Conservation (phyloP, 2,888 invertebrate species). For the Heliconius aoede region DNA sequence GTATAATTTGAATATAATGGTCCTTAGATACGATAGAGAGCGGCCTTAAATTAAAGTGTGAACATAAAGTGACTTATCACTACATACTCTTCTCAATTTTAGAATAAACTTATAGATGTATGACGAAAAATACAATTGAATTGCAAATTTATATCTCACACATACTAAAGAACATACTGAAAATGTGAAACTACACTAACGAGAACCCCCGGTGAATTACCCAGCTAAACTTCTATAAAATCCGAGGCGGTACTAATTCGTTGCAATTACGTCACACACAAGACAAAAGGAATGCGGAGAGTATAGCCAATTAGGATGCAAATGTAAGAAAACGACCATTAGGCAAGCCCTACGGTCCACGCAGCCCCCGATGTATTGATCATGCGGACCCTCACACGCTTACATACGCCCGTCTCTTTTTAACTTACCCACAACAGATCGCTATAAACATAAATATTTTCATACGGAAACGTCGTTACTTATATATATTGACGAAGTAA, state of each 20-base stretch:
- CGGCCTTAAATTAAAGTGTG: too few species aligned
- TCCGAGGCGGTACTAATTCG: conserved; percentile 62
- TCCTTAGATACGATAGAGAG: neutral
- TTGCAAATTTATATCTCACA: conserved; percentile 2
- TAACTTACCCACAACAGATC: conserved; percentile 81
- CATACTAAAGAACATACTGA: neutral
- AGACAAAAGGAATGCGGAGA: conserved; percentile 70
- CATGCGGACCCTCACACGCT: conserved; percentile 78
- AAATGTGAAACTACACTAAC: conserved; percentile 28
- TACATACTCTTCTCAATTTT: neutral
- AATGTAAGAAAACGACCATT: conserved; percentile 83
- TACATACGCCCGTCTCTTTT: conserved; percentile 82
- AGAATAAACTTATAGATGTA: neutral
- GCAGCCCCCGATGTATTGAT: conserved; percentile 75
- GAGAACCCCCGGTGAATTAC: conserved; percentile 38
- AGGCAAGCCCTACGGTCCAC: conserved; percentile 60
- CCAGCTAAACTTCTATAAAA: conserved; percentile 50
- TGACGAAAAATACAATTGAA: neutral
- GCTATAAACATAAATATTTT: conserved; percentile 79
- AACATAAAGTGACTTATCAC: neutral
- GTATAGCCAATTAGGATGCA: conserved; percentile 80
- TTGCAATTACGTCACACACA: conserved; percentile 69
- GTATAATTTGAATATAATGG: neutral
- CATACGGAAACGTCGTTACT: conserved; percentile 61
- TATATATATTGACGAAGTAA: conserved; percentile 43